Conservation (phyloP, 2,888 invertebrate genomes). For the Pristionchus japonicus region DNA sequence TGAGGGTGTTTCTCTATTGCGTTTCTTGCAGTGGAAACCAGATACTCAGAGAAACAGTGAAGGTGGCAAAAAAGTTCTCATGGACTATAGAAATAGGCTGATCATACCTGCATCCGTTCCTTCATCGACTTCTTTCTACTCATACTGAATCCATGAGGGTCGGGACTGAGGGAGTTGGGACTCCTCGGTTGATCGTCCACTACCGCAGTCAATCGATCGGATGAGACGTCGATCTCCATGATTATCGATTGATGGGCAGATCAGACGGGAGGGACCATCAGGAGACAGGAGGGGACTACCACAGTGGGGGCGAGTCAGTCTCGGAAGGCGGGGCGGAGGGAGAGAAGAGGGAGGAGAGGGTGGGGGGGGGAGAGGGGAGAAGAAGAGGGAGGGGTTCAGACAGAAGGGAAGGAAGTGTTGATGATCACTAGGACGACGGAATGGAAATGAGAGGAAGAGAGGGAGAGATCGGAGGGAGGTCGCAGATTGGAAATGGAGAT, state of each 20-base stretch:
- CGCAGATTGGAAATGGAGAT: constrained; percentile 8
- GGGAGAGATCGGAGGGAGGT: not conserved
- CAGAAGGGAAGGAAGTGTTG: not conserved
- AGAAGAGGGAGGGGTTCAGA: not conserved
- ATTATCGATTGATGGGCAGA: constrained; percentile 36
- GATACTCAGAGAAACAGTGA: not conserved
- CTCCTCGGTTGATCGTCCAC: not conserved
- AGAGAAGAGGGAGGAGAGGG: not conserved
- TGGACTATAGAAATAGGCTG: not conserved
- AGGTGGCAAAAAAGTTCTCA: not conserved
- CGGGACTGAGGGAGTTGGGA: constrained; percentile 29
- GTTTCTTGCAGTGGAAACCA: not conserved
- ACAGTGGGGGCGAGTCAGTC: not conserved
- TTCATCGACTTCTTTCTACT: constrained; percentile 45
- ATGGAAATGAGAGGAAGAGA: not conserved
- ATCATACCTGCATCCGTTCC: constrained; percentile 41
- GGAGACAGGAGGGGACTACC: not conserved
- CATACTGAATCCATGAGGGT: constrained; percentile 39
- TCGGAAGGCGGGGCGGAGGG: constrained; percentile 11
- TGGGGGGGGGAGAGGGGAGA: not conserved
- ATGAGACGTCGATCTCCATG: constrained; percentile 35
- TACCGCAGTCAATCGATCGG: not conserved
- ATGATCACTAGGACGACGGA: constrained; percentile 18
- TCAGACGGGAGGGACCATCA: not conserved
- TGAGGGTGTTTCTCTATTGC: not conserved